Evolutionary conservation across 2,113 vertebrate species (phyloP), one percentile per base, ranked within the genome.

Genomic region (Phalacrocorax carbo): DNA sequence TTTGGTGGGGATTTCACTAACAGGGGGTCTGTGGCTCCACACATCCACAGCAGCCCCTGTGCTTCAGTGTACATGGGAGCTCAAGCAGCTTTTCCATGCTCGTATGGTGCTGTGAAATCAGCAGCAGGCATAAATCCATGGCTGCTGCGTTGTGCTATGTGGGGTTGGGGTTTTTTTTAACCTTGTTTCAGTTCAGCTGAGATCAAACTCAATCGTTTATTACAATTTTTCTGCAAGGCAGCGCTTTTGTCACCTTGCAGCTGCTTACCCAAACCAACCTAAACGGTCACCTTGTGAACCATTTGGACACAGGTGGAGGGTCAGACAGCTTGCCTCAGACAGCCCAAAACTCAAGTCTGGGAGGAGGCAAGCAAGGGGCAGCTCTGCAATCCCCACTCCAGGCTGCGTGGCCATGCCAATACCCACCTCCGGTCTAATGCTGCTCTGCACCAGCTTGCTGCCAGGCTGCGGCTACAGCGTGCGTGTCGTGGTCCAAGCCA

Each of bases 281-380:
- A 14, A 21, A 14, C 42, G 1, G 4, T 26, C 30, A 6, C 58
- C 15, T 13, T 7, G 62, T 16, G 66, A 66, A 14, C 25, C 32
- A 3, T 40, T 46, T 0, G 3, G 49, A 15, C n/a, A 13, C 9
- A 13, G 30, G 30, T 2, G 38, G 32, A 22, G 20, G 18, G 15
- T 38, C n/a, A n/a, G n/a, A n/a, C n/a, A n/a, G n/a, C n/a, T 13
- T 15, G 30, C 15, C 36, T 2, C 11, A 0, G 26, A 0, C 15
- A 30, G 75, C 44, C 15, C 44, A 5, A 20, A 6, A 0, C n/a
- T 9, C 11, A 1, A 17, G 11, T 15, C 42, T 1, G 26, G 34
- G 8, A 22, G 26, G 54, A 40, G 18, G 49, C 17, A 3, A 34
- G 58, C 54, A 7, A 3, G 44, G 49, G 54, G 10, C 60, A 46